Evolutionary conservation across 2,113 vertebrate species (phyloP).

Genomic region (Tyrannus savana): DNA sequence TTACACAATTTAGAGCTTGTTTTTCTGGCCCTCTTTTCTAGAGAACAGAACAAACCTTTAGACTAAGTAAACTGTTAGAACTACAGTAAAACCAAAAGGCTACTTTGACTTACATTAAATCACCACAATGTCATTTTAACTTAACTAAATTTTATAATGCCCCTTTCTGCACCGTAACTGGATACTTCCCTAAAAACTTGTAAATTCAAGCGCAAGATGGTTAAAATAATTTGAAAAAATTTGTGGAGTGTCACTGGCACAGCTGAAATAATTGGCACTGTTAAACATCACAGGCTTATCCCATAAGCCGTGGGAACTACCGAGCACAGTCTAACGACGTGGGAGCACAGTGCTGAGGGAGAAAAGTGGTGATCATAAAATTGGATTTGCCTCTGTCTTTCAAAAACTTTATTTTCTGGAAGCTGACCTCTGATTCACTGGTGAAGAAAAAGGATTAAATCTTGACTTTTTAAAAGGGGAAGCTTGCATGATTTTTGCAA

Average conservation of each 20-base stretch:
- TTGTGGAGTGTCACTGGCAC: background rate
- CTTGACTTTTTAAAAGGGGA: background rate
- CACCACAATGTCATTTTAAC: background rate
- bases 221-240: background rate
- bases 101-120: background rate
- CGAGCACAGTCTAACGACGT: fast-evolving
- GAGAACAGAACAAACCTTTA: background rate
- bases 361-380: background rate
- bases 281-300: background rate
- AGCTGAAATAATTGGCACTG: background rate
- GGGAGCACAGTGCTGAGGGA: background rate
- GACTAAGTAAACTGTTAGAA: background rate
- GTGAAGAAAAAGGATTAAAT: background rate
- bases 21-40: background rate
- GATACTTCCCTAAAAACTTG: background rate
- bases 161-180: background rate
- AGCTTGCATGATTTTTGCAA: background rate
- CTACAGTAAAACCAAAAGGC: background rate
- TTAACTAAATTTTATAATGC: background rate
- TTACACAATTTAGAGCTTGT: background rate
- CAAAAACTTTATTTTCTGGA: background rate
- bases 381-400: background rate
- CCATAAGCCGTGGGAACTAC: background rate
- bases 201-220: background rate
- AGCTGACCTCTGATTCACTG: background rate